A percentile compares a stretch with the other conserved stretches of the same genome.
Conservation (phyloP, 1,140 invertebrate genomes). For the Anastrepha ludens region DNA sequence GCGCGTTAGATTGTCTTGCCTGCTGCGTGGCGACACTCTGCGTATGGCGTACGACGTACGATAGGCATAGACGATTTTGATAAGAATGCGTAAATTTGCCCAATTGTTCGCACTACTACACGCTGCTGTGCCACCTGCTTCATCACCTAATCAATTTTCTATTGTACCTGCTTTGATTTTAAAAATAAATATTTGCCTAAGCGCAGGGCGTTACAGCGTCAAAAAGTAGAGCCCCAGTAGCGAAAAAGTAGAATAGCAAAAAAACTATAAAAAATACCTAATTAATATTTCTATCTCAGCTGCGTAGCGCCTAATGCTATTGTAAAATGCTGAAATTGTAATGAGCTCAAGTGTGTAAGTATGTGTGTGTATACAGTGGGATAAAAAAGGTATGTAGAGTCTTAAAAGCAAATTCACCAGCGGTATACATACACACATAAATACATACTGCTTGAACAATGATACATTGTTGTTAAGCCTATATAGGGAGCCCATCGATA, state of each 20-base stretch:
- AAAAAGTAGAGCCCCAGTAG: background rate
- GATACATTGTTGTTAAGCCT: too few species aligned
- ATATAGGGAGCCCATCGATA: too few species aligned
- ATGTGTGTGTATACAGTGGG: background rate
- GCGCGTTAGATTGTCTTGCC: slow-evolving; percentile 23
- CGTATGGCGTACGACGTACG: background rate
- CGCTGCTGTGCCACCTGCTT: background rate
- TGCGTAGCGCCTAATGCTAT: background rate
- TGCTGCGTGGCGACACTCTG: background rate
- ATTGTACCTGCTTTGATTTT: slow-evolving; percentile 19
- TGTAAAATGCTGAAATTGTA: slow-evolving; percentile 1
- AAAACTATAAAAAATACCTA: background rate
- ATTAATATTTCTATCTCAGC: background rate
- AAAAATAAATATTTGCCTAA: slow-evolving; percentile 16
- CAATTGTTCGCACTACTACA: background rate
- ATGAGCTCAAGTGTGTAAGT: background rate
- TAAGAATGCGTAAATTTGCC: slow-evolving; percentile 27
- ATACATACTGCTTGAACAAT: too few species aligned
- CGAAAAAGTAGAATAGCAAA: background rate
- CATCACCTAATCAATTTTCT: background rate
- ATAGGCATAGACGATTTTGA: background rate
- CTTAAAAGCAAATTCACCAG: too few species aligned
- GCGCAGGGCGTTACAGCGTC: background rate
- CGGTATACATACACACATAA: too few species aligned
- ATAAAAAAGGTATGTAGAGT: too few species aligned